Evolutionary conservation across 1,140 invertebrate genomes (phyloP), one percentile per base, ranked within the genome.

Genomic region (Drosophila ficusphila): DNA sequence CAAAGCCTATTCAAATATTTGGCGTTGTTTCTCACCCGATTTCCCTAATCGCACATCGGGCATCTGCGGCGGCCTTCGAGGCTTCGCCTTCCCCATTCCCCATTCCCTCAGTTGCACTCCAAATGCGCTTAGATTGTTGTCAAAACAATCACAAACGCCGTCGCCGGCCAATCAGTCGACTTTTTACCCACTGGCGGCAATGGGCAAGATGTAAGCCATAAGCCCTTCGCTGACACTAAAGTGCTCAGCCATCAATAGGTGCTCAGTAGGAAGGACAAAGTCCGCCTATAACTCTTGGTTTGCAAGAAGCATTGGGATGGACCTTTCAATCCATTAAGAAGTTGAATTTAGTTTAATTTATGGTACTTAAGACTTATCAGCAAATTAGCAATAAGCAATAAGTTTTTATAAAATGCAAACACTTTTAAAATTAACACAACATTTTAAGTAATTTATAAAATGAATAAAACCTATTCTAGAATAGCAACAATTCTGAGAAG

Each of bases 1-100:
- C 23, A 34, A 31, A 21, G 64, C 41, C 76, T 68, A 57, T 48
- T 56, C 58, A 81, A 81, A 81, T 81, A 81, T 81, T 81, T 81
- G 60, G 42, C 29, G 39, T 68, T 34, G 65, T 54, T 69, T 23
- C 62, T 67, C 65, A 79, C 76, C 58, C 36, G 56, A 68, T 42
- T 62, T 44, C 39, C 60, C 54, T 68, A 69, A 68, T 54, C 61
- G 41, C 41, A 44, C 41, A 44, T 4, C n/a, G 41, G 41, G 41
- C 41, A 44, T 44, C 41, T 57, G 53, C 47, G 25, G n/a, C 16
- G 19, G 27, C 9, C 1, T 16, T 38, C 3, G n/a, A n/a, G n/a
- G n/a, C n/a, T n/a, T n/a, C n/a, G n/a, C n/a, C n/a, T n/a, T n/a
- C n/a, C n/a, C n/a, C n/a, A n/a, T n/a, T n/a, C n/a, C n/a, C n/a